Conservation (phyloP, 2,113 vertebrate species). For the Xenotilapia leptura region DNA sequence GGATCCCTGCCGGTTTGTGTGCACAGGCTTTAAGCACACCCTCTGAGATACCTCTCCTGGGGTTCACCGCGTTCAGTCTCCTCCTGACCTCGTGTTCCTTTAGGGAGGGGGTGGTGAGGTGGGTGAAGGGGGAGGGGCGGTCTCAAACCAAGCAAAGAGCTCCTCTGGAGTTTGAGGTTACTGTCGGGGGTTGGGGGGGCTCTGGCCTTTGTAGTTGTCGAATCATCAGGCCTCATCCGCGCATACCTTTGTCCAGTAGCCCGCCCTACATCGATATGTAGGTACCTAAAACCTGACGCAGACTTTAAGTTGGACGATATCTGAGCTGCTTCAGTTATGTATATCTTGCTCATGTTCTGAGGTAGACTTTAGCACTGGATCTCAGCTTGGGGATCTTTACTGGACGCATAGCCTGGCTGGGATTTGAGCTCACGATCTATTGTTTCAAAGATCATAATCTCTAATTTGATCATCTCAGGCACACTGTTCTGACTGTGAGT, state of each 20-base stretch:
- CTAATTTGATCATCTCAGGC: neutral
- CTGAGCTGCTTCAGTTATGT: neutral
- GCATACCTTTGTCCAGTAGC: neutral
- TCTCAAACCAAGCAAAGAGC: neutral
- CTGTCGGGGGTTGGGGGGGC: neutral
- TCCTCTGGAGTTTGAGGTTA: neutral
- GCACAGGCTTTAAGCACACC: rapidly evolving
- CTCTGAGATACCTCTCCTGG: neutral
- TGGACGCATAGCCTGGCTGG: neutral
- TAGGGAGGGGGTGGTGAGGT: neutral
- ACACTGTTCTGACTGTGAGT: neutral
- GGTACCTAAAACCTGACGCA: neutral
- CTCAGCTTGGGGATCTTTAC: neutral
- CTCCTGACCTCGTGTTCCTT: neutral
- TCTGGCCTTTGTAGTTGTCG: neutral
- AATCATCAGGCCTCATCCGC: rapidly evolving
- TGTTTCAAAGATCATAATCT: neutral
- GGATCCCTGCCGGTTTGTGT: neutral
- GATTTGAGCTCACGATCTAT: neutral
- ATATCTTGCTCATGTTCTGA: neutral
- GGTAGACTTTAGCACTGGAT: neutral
- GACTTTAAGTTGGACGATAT: neutral
- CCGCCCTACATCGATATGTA: neutral
- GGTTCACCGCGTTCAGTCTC: neutral
- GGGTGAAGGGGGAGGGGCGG: neutral